Conservation (phyloP, 1,140 invertebrate species). For the Anadara kagoshimensis region DNA sequence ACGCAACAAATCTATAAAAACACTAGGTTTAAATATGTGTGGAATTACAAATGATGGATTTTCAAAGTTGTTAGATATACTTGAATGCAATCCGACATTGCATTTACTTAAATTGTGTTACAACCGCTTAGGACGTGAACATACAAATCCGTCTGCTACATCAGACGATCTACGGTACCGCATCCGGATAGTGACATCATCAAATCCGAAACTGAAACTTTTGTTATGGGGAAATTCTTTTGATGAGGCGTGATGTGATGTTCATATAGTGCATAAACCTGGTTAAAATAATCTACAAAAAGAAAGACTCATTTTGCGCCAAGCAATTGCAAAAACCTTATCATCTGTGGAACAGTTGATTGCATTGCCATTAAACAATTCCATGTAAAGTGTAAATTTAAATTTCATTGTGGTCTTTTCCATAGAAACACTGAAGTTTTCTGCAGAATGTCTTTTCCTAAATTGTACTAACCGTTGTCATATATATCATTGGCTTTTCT, state of each 20-base stretch:
- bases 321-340: no score
- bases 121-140: slow-evolving; percentile 61
- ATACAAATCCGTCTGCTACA: slow-evolving; percentile 53
- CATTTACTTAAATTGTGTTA: slow-evolving; percentile 64
- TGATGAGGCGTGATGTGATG: slow-evolving; percentile 49
- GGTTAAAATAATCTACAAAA: no score
- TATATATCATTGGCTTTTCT: no score
- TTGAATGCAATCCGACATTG: slow-evolving; percentile 63
- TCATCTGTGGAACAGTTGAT: no score
- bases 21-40: slow-evolving; percentile 70
- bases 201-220: slow-evolving; percentile 69
- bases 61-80: slow-evolving; percentile 62
- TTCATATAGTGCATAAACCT: no score
- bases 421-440: no score
- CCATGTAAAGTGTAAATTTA: no score
- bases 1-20: slow-evolving; percentile 64
- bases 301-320: no score
- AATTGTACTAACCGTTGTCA: no score
- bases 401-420: no score
- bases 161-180: slow-evolving; percentile 65
- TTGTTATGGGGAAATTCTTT: slow-evolving; percentile 71
- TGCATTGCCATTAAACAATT: no score
- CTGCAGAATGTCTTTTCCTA: no score
- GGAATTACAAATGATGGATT: slow-evolving; percentile 70
- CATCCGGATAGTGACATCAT: slow-evolving; percentile 66